Conservation (phyloP, 2,113 vertebrate genomes). For the Strix aluco region DNA sequence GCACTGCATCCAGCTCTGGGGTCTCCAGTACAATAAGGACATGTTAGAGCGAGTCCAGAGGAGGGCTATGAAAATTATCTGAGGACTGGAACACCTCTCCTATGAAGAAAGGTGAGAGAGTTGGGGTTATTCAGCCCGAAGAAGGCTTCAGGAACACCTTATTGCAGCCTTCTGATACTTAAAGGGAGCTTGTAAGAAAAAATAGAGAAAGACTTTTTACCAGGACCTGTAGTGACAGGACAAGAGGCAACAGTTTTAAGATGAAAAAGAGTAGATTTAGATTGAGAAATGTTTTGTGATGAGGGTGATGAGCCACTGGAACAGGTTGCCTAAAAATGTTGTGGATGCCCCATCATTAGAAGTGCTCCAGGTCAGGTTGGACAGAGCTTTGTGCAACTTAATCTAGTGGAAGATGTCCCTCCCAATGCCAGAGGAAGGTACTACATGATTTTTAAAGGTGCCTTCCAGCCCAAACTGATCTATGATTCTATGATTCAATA, state of each 20-base stretch:
- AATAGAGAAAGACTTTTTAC: not conserved
- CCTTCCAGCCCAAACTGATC: not conserved
- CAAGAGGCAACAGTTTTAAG: not conserved
- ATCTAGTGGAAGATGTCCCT: not conserved
- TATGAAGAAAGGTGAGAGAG: not conserved
- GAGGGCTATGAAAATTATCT: not conserved
- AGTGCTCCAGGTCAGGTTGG: not conserved
- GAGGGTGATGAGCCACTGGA: too few species aligned
- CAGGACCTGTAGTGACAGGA: not conserved
- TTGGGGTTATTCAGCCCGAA: not conserved
- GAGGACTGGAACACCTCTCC: not conserved
- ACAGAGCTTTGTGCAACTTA: not conserved
- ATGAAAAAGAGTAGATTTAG: not conserved
- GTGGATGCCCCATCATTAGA: not conserved
- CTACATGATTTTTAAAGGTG: not conserved
- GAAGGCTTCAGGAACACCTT: not conserved
- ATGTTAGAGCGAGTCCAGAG: not conserved
- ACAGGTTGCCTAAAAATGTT: too few species aligned
- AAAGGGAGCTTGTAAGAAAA: not conserved
- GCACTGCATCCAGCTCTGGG: too few species aligned
- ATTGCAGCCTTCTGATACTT: too few species aligned
- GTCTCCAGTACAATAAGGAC: not conserved
- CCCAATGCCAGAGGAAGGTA: not conserved
- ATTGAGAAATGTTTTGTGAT: not conserved
- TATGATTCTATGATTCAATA: not conserved